Conservation (phyloP, 2,888 invertebrate species). For the Luperina testacea region DNA sequence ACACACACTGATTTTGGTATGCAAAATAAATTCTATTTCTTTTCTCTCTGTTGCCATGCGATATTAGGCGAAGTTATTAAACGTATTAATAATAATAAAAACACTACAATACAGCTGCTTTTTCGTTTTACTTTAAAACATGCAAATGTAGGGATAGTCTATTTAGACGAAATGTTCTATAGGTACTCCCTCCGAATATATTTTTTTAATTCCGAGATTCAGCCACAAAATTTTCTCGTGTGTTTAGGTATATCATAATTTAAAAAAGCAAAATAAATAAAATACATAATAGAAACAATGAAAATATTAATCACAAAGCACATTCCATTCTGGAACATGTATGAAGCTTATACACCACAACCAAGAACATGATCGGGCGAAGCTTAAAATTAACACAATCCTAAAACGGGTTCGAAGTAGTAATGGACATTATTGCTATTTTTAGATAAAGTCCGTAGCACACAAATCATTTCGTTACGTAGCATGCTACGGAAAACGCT, state of each 20-base stretch:
- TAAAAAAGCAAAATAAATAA: slow-evolving; percentile 49
- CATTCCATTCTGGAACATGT: slow-evolving; percentile 42
- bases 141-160: slow-evolving; percentile 10
- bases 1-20: background rate
- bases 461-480: background rate
- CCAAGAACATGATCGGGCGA: slow-evolving; percentile 46
- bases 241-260: slow-evolving; percentile 21
- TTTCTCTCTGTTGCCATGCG: slow-evolving; percentile 9
- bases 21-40: background rate
- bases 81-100: slow-evolving; percentile 1
- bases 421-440: slow-evolving; percentile 17
- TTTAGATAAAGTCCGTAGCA: background rate
- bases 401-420: slow-evolving; percentile 17
- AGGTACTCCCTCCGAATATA: background rate
- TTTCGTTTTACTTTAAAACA: slow-evolving; percentile 7
- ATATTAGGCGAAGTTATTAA: background rate
- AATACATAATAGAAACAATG: slow-evolving; percentile 31
- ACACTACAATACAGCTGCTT: background rate
- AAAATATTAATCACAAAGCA: slow-evolving; percentile 50
- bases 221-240: background rate
- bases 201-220: background rate
- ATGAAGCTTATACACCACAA: slow-evolving; percentile 47
- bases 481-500: background rate
- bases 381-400: slow-evolving; percentile 25
- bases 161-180: too few species aligned